Evolutionary conservation across 2,888 invertebrate genomes (phyloP).

Genomic region (Microplitis manilae): DNA sequence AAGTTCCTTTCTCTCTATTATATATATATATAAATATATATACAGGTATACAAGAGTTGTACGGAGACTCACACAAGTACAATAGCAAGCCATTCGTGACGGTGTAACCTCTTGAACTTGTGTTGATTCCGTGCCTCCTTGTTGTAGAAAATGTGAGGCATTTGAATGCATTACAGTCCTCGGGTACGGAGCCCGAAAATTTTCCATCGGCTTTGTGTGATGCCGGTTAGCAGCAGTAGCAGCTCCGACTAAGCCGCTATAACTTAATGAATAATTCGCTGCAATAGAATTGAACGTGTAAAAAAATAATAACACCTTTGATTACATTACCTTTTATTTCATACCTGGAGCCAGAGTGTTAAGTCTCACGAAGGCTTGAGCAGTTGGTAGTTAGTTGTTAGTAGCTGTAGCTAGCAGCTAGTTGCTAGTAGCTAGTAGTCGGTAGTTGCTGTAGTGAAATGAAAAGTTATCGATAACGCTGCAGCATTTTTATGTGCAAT

Average conservation of each 20-base stretch:
- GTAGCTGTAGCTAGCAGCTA: background rate
- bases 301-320: background rate
- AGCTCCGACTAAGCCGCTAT: too few relatives aligned
- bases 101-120: background rate
- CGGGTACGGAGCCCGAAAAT: background rate
- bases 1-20: conserved; percentile 1
- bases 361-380: background rate
- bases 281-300: background rate
- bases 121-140: background rate
- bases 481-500: conserved; percentile 29
- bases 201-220: background rate
- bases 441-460: background rate
- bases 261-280: background rate
- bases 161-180: background rate
- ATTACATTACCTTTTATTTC: background rate
- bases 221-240: too few relatives aligned
- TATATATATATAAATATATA: background rate
- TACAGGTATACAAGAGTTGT: background rate
- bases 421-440: background rate
- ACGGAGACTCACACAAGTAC: background rate
- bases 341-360: background rate
- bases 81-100: background rate
- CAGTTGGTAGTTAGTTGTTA: background rate
- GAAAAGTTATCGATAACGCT: background rate
- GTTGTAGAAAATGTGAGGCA: background rate